Base-by-base conservation (phyloP, 64 coral and sea anemone genomes). In the Porites lutea region DNA sequence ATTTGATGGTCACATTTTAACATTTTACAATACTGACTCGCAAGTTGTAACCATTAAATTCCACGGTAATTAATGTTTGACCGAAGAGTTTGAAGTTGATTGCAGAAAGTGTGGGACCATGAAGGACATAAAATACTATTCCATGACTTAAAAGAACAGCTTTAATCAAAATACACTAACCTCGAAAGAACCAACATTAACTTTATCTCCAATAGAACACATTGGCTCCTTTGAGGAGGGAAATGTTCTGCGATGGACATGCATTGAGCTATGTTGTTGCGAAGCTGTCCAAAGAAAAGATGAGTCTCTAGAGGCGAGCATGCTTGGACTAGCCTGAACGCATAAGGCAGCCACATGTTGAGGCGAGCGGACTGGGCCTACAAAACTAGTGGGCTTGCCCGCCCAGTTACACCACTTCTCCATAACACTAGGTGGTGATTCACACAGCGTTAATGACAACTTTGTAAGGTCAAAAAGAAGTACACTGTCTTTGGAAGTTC, bases 371-470 rank as follows among this genome's bases (percentile, higher is more conserved):
- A 69, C 23, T 55, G 86, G 75, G 76, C 75, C 27, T 37, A 37
- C 27, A 37, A 37, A 37, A 37, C 27, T 37, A 1, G 27, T 37
- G 27, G 27, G 27, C 61, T 87, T 15, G 72, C 75, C 63, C 19
- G 48, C 54, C 85, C 74, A 88, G 12, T 93, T 10, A 19, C 75
- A 88, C 92, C 65, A 93, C 22, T 65, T 74, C 27, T 46, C 23
- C 71, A 27, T 73, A 22, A 78, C 72, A n/a, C 15, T 8, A 69
- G 20, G 46, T 2, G 48, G 6, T 45, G 43, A 9, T n/a, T 4
- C 6, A 64, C 4, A 14, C 4, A 37, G 6, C 16, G 43, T 48
- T 73, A 51, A 88, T 23, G 57, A 27, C 65, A 52, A 0, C 19
- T 58, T 18, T n/a, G 44, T 46, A 81, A 16, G 46, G 11, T 70